These are phyloP conservation scores for Poecilia latipinna DNA, from an alignment of 2,113 vertebrate species.

Conservation along the genomic window DNA sequence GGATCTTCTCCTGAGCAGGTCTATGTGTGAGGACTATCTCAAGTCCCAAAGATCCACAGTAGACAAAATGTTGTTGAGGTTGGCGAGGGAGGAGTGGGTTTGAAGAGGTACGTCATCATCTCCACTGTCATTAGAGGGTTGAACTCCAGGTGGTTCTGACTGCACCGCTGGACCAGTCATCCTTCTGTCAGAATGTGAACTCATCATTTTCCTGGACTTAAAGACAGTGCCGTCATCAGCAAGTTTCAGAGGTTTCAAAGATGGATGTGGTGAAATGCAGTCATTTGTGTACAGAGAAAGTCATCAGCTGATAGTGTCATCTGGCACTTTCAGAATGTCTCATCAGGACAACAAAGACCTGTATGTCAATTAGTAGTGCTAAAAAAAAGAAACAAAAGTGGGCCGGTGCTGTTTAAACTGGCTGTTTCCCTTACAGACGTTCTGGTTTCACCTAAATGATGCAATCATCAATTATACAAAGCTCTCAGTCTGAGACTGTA, in stretches of 20 bases:
- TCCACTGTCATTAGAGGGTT: neutral
- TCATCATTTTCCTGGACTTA: neutral
- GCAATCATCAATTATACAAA: slow-evolving; percentile 53
- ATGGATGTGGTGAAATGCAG: neutral
- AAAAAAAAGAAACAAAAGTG: slow-evolving; percentile 46
- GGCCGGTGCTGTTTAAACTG: slow-evolving; percentile 39
- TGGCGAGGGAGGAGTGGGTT: neutral
- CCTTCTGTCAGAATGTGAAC: neutral
- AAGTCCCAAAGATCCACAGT: no score
- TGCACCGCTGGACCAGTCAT: neutral
- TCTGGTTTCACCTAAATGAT: slow-evolving; percentile 45
- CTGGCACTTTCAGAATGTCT: neutral
- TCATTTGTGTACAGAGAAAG: neutral
- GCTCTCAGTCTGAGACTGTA: slow-evolving; percentile 38
- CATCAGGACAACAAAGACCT: neutral
- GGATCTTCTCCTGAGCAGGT: no score
- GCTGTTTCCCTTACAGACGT: slow-evolving; percentile 16
- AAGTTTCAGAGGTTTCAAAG: neutral
- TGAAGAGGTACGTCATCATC: neutral
- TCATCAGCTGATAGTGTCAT: slow-evolving; percentile 13
- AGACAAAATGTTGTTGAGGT: neutral
- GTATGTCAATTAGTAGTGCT: slow-evolving; percentile 1
- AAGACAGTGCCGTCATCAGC: neutral
- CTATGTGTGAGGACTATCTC: no score
- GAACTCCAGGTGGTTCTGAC: neutral